Conservation (phyloP, 2,797 vertebrate genomes). For the Sternarchorhynchus goeldii region DNA sequence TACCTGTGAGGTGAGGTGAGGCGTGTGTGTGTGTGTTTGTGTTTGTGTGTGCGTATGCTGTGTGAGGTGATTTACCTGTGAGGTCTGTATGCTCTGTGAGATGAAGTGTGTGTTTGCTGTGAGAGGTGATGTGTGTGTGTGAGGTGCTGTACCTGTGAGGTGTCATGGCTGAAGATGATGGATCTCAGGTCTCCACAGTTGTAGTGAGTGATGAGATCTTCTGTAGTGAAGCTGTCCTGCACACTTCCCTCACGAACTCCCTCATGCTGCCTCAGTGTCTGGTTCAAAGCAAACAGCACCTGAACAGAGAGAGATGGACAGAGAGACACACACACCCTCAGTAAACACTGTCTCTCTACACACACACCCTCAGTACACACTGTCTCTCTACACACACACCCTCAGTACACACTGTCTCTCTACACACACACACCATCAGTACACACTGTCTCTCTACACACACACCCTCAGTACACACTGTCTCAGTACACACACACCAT, state of each 20-base stretch:
- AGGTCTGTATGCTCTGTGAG: slow-evolving; percentile 68
- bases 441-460: not conserved
- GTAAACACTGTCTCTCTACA: not conserved
- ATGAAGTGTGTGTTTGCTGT: not conserved
- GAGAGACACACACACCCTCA: slow-evolving; percentile 13
- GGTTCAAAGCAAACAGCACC: slow-evolving; percentile 92
- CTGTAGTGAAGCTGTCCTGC: slow-evolving; percentile 81
- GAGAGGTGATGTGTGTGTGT: slow-evolving; percentile 68
- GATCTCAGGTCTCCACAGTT: slow-evolving; percentile 90
- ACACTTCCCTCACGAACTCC: slow-evolving; percentile 82
- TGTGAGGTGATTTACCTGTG: slow-evolving; percentile 75
- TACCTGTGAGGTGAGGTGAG: not conserved
- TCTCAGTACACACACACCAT: too few species aligned
- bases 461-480: not conserved
- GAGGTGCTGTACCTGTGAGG: slow-evolving; percentile 77
- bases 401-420: too few species aligned
- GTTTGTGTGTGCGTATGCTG: slow-evolving; percentile 77
- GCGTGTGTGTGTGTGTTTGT: slow-evolving; percentile 22
- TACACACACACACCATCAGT: too few species aligned
- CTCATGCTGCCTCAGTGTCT: slow-evolving; percentile 87
- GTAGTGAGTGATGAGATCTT: slow-evolving; percentile 90
- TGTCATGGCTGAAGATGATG: slow-evolving; percentile 86
- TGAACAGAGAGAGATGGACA: slow-evolving; percentile 56
- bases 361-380: too few species aligned
- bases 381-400: not conserved